phyloP scores from a whole-genome alignment of 2,797 vertebrate species.

The Lepidocolaptes lacrymiger region DNA sequence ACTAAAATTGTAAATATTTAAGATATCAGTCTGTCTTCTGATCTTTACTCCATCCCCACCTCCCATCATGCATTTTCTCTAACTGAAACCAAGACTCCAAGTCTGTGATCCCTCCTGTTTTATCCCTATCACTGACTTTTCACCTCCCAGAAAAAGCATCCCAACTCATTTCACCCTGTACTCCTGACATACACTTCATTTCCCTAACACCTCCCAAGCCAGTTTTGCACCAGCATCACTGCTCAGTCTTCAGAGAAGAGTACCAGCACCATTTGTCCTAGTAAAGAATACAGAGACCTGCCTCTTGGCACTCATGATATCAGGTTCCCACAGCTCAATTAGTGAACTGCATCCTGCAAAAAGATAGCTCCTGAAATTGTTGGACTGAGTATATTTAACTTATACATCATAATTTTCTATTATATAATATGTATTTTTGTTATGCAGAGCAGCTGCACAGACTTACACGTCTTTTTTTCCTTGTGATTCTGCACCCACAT shows the following conservation, averaged over 20 bases:
- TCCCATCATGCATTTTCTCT: neutral
- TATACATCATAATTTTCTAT: neutral
- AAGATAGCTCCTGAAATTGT: neutral
- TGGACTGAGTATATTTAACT: neutral
- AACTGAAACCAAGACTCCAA: neutral
- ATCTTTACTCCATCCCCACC: neutral
- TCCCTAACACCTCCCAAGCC: neutral
- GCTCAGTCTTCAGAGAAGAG: neutral
- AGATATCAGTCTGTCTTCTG: neutral
- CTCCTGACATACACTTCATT: neutral
- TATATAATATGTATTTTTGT: neutral
- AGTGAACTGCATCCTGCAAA: neutral
- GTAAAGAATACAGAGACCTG: neutral
- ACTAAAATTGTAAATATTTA: neutral
- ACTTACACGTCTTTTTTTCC: conserved; percentile 65
- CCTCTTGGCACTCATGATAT: fast-evolving
- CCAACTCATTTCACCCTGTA: fast-evolving
- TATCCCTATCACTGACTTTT: neutral
- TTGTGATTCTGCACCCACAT: conserved; percentile 65
- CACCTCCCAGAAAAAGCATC: neutral
- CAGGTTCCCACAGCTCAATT: neutral
- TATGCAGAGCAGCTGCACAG: neutral
- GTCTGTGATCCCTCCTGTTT: neutral
- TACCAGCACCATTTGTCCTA: neutral
- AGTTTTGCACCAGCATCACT: neutral